phyloP scores from a whole-genome alignment of 1,140 invertebrate species.

The Lasaia peninsularis region DNA sequence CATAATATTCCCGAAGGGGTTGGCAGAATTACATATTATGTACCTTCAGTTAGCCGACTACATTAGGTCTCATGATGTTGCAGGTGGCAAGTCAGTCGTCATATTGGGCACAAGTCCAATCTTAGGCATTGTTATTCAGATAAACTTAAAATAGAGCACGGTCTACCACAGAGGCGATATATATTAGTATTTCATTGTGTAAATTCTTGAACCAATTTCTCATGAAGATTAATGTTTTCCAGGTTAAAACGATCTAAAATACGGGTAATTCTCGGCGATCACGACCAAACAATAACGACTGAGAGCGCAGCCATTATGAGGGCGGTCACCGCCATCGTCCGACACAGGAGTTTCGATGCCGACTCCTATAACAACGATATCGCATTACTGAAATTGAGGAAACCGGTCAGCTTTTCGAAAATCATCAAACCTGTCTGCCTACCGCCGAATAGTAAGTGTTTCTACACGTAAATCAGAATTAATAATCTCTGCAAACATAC shows the following conservation, averaged over 20 bases:
- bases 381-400: constrained; percentile 86
- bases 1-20: too few species aligned
- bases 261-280: constrained; percentile 86
- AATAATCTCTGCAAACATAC: too few species aligned
- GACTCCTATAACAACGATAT: constrained; percentile 93
- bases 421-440: constrained; percentile 89
- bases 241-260: constrained; percentile 88
- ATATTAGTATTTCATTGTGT: too few species aligned
- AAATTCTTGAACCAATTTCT: not conserved
- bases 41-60: too few species aligned
- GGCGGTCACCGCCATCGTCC: constrained; percentile 85
- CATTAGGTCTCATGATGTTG: too few species aligned
- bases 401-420: constrained; percentile 87
- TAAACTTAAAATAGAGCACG: too few species aligned
- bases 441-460: constrained; percentile 79
- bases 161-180: too few species aligned
- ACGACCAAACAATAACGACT: constrained; percentile 87
- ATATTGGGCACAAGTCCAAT: too few species aligned
- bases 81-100: too few species aligned
- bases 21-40: too few species aligned
- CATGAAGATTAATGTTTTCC: constrained; percentile 29
- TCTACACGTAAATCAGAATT: too few species aligned
- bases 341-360: constrained; percentile 89
- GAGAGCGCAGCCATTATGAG: constrained; percentile 88
- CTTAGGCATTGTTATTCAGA: too few species aligned